Evolutionary conservation across 2,113 vertebrate genomes (phyloP).

Genomic region (Anolis carolinensis): DNA sequence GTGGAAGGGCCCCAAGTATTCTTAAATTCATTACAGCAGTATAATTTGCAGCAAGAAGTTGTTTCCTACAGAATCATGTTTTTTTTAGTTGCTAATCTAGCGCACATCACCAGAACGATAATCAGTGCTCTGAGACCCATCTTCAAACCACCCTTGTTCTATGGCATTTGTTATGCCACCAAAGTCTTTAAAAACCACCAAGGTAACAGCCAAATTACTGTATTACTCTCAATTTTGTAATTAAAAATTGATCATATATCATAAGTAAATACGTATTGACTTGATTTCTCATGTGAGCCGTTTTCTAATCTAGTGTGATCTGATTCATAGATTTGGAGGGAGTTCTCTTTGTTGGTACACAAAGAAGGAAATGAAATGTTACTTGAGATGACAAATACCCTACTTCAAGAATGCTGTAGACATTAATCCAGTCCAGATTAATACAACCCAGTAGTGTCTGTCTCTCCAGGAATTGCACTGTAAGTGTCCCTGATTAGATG

Average conservation of each 20-base stretch:
- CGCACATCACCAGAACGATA: no score
- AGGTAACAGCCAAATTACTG: background rate
- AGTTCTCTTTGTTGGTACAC: background rate
- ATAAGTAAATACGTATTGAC: background rate
- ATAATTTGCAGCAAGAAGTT: no score
- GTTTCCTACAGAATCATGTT: no score
- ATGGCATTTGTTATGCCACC: background rate
- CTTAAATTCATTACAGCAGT: no score
- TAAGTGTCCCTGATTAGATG: background rate
- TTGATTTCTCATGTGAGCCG: background rate
- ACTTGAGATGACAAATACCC: background rate
- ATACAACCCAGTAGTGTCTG: background rate
- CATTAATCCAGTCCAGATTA: background rate
- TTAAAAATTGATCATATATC: background rate
- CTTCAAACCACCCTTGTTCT: background rate
- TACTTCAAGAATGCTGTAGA: background rate
- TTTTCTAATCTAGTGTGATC: background rate
- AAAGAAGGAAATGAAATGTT: background rate
- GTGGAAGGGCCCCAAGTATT: no score
- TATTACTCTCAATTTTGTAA: background rate
- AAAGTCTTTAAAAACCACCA: no score
- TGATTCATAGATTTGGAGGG: background rate
- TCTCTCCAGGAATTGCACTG: background rate
- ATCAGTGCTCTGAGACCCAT: no score
- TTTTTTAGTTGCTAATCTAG: no score